Conservation (phyloP, 2,888 invertebrate genomes). For the Lycia hirtaria region DNA sequence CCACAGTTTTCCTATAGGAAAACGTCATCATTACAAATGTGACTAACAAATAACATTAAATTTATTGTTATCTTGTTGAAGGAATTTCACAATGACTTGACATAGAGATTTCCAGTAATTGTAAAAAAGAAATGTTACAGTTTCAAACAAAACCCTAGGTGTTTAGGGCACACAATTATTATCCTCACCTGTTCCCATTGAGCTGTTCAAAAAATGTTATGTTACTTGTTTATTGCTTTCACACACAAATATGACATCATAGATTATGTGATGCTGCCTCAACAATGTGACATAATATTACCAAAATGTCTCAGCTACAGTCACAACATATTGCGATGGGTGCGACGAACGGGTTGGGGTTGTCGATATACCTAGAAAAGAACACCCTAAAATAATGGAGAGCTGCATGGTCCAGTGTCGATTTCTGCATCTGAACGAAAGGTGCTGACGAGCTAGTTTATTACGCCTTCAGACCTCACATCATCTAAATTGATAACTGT, state of each 20-base stretch:
- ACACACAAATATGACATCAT: constrained; percentile 81
- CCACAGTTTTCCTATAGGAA: constrained; percentile 89
- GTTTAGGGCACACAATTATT: constrained; percentile 72
- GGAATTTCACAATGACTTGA: constrained; percentile 51
- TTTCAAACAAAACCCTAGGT: constrained; percentile 49
- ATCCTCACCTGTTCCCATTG: constrained; percentile 83
- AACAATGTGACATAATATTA: constrained; percentile 81
- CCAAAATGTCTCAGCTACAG: constrained; percentile 74
- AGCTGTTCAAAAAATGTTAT: constrained; percentile 85
- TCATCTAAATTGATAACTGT: constrained; percentile 75
- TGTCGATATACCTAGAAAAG: constrained; percentile 82
- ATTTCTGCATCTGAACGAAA: constrained; percentile 53
- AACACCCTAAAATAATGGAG: constrained; percentile 82
- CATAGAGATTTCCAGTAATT: constrained; percentile 30
- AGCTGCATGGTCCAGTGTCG: constrained; percentile 56
- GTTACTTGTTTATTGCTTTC: constrained; percentile 80
- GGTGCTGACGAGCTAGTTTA: constrained; percentile 51
- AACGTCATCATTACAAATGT: constrained; percentile 51
- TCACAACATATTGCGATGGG: constrained; percentile 70
- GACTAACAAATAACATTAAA: constrained; percentile 46
- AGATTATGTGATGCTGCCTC: constrained; percentile 78
- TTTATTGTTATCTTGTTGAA: constrained; percentile 60
- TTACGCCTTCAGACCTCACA: constrained; percentile 65
- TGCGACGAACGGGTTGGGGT: constrained; percentile 67
- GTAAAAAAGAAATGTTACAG: constrained; percentile 47